These are phyloP conservation scores for Phyto melanocephala DNA, from an alignment of 2,888 invertebrate genomes.

Conservation along the genomic window DNA sequence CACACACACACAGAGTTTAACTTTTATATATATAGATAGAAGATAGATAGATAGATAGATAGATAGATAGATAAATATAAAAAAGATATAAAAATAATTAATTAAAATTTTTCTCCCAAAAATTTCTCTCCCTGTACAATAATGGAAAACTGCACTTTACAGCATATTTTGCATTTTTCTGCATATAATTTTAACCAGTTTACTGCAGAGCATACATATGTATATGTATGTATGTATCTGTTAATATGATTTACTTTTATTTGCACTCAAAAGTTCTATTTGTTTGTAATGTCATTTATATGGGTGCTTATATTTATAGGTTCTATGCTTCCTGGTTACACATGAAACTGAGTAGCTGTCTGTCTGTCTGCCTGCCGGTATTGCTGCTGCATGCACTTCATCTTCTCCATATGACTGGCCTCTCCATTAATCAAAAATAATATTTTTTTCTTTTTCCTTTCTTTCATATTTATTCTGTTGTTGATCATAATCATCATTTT, in stretches of 20 bases:
- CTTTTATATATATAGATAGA: no score
- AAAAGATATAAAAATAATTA: neutral
- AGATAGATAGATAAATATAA: no score
- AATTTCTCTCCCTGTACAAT: slow-evolving; percentile 2
- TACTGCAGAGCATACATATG: slow-evolving; percentile 42
- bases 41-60: no score
- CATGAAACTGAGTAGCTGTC: neutral
- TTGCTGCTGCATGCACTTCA: slow-evolving; percentile 3
- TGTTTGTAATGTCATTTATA: slow-evolving; percentile 47
- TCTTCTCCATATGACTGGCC: slow-evolving; percentile 21
- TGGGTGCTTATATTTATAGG: slow-evolving; percentile 8
- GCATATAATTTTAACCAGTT: slow-evolving; percentile 35
- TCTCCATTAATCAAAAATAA: slow-evolving; percentile 55
- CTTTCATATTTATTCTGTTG: slow-evolving; percentile 31
- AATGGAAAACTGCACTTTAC: neutral
- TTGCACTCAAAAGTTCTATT: slow-evolving; percentile 38
- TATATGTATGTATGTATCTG: no score
- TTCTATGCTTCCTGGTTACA: neutral
- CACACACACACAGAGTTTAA: no score
- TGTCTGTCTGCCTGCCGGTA: neutral
- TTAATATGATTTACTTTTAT: slow-evolving; percentile 53
- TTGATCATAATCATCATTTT: slow-evolving; percentile 26
- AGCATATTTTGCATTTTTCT: slow-evolving; percentile 21
- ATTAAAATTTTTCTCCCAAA: neutral
- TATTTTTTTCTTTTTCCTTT: no score